Evolutionary conservation across 1,140 invertebrate species (phyloP).

Genomic region (Lucilia cuprina): DNA sequence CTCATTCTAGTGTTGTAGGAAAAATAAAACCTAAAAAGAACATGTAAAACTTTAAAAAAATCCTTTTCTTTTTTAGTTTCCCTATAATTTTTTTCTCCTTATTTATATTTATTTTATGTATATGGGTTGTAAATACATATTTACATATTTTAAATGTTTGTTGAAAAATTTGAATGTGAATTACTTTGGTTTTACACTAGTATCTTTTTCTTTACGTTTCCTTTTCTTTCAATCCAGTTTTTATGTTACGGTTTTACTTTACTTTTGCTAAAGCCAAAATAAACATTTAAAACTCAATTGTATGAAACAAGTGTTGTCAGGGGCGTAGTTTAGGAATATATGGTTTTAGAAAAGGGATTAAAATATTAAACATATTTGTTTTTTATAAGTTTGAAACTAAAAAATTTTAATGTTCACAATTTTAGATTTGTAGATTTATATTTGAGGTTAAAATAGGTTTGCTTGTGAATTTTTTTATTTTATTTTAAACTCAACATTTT

Average conservation of each 20-base stretch:
- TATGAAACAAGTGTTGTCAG: background rate
- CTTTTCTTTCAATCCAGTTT: background rate
- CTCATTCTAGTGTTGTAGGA: background rate
- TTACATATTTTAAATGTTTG: background rate
- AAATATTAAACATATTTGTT: too few species aligned
- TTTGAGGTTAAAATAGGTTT: too few species aligned
- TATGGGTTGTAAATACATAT: slow-evolving; percentile 2
- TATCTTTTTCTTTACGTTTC: background rate
- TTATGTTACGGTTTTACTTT: background rate
- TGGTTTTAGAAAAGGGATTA: too few species aligned
- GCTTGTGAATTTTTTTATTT: too few species aligned
- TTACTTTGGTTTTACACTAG: background rate
- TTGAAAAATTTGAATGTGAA: background rate
- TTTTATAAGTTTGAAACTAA: too few species aligned
- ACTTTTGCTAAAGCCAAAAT: background rate
- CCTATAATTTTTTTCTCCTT: background rate
- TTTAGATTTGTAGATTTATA: too few species aligned
- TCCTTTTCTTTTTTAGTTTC: background rate
- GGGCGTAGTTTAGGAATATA: too few species aligned
- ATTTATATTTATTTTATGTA: slow-evolving; percentile 30
- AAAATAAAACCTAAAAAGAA: background rate
- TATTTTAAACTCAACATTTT: too few species aligned
- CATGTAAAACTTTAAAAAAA: background rate
- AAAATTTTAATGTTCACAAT: too few species aligned
- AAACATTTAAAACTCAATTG: background rate